Base-by-base conservation (phyloP, 2,888 invertebrate species). In the Epinotia ramella region DNA sequence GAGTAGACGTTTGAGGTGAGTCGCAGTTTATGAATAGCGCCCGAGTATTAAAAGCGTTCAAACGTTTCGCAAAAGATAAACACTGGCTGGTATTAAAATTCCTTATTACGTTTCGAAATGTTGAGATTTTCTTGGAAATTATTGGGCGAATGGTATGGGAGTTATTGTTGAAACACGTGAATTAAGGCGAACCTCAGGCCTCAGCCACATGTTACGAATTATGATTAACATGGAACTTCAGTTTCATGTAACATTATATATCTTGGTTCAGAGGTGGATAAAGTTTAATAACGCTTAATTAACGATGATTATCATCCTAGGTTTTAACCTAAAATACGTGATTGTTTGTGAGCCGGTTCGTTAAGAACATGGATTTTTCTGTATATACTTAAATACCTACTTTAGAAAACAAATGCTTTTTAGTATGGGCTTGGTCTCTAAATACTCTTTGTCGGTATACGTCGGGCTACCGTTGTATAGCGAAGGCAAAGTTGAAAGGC, bases 61-160 rank as follows among this genome's bases (percentile, higher is more conserved):
- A 76, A 76, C 70, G 71, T 70, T 70, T 70, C 70, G 75, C 70
- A 9, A 44, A 76, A 76, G 66, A 71, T 71, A 76, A 71, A 71
- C 75, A 71, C 40, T 53, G 62, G 65, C 44, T 60, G 44, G 71
- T 62, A 40, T 74, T 76, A 71, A 76, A 76, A 76, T 71, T 70
- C 71, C 70, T 44, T 59, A 59, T 63, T 62, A 40, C 57, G 44
- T 76, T 75, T 75, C 64, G 66, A 65, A 24, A 70, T 20, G 64
- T 49, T 46, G 57, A 65, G 16, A 53, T 53, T 65, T 74, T 74
- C 74, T 65, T 53, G 59, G 74, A 74, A 74, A 64, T 16, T 5
- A 49, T 49, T 49, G 49, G 49, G 16, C 49, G 59, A 7, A 63
- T 44, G 33, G 73, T 62, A 62, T 64, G 13, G n/a, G 57, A 40